Percentiles rank a stretch among this genome's conserved stretches.
phyloP scores from a whole-genome alignment of 2,888 invertebrate species.

The Pachymerium ferrugineum region DNA sequence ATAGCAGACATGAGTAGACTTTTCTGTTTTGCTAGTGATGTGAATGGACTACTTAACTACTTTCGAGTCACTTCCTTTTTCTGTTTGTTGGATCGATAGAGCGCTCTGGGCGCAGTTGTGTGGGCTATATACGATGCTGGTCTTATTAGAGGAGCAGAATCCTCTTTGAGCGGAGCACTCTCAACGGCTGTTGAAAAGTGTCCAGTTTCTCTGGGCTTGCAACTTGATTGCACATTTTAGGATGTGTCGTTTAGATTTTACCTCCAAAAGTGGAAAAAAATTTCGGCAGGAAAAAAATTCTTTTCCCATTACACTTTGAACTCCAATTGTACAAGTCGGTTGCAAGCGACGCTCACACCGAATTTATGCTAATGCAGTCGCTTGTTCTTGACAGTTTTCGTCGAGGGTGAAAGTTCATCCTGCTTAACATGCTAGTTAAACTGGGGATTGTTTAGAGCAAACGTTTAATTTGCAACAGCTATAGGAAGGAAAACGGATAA shows the following conservation, averaged over 20 bases:
- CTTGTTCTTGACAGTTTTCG: constrained; percentile 17
- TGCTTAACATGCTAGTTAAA: constrained; percentile 25
- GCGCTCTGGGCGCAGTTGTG: constrained; percentile 23
- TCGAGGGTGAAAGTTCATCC: constrained; percentile 19
- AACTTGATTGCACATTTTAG: constrained; percentile 17
- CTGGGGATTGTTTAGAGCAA: neutral
- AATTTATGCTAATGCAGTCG: constrained; percentile 27
- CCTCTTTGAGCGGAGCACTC: constrained; percentile 18
- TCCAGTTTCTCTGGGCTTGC: constrained; percentile 1
- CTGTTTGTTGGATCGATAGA: constrained; percentile 4
- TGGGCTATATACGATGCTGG: neutral
- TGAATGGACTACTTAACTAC: constrained; percentile 27
- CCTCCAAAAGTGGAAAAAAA: neutral
- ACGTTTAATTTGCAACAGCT: constrained; percentile 19
- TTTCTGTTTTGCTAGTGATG: constrained; percentile 4
- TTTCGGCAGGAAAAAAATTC: neutral
- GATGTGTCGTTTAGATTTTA: constrained; percentile 17
- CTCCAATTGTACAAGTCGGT: neutral
- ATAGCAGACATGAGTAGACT: too few species aligned
- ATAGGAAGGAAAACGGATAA: neutral
- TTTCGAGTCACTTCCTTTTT: constrained; percentile 14
- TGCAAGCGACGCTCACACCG: neutral
- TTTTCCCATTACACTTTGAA: constrained; percentile 12
- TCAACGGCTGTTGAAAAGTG: constrained; percentile 17
- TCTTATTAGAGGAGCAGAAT: constrained; percentile 25